Base-by-base conservation (phyloP, 1,140 invertebrate genomes). In the Cherax quadricarinatus region DNA sequence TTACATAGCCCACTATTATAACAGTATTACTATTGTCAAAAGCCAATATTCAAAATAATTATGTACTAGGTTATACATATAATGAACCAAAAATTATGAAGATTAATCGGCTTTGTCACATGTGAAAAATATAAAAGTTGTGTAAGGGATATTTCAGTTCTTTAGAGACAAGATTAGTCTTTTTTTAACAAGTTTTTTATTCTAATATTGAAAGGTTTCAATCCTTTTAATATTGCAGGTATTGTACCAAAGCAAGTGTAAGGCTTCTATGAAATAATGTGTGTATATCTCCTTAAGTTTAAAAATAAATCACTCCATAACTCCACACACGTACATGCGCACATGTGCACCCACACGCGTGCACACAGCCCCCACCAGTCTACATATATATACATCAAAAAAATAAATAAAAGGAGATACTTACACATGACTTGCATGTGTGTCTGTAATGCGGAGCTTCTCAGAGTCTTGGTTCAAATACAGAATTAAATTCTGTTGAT, bases 191-290 rank as follows among this genome's bases (percentile, higher is more conserved):
- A 30, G 30, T 70, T 70, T 57, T 30, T 21, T 84, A 62, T 57
- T 57, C 53, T 51, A 62, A n/a, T 57, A 84, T 62, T 85, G 16
- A 30, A 62, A 62, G 10, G 14, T 84, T 85, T 70, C 30, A 30
- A 70, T 57, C 18, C 12, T 18, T 48, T 41, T 51, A 80, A 80
- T 75, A 85, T 62, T 85, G 60, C 83, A 85, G 83, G 83, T 70
- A 85, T 85, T 48, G 49, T 85, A 85, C 83, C 83, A 85, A 85
- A 85, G 83, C 70, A 57, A 81, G 79, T 21, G 48, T 51, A 48
- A 81, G 79, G 24, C 16, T 51, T 57, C 24, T 57, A 16, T 81
- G 51, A 30, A 57, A n/a, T 82, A 51, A 24, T 24, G 80, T 51
- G 49, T 53, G 53, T 60, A 4, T 24, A 12, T 53, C 18, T 9